These are phyloP conservation scores for Falco novaeseelandiae DNA, from an alignment of 2,797 vertebrate species.

Conservation along the genomic window DNA sequence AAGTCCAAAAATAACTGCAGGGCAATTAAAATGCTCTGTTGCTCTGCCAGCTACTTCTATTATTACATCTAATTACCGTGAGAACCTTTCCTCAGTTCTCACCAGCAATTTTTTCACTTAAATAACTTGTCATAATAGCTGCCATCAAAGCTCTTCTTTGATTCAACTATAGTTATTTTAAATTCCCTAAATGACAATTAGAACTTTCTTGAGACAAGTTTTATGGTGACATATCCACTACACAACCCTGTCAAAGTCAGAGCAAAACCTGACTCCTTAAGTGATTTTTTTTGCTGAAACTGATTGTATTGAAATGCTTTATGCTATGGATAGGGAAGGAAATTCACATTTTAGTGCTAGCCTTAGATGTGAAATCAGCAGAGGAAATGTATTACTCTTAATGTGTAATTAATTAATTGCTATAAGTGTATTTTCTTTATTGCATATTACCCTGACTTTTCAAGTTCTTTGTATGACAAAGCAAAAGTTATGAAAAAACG, in stretches of 20 bases:
- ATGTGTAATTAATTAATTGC: not conserved
- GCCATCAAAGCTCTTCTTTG: not conserved
- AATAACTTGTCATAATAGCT: not conserved
- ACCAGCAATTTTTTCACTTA: slow-evolving; percentile 17
- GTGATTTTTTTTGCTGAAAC: not conserved
- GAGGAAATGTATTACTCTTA: not conserved
- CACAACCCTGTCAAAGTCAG: not conserved
- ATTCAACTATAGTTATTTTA: not conserved
- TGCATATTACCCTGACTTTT: not conserved
- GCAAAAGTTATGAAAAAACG: not conserved
- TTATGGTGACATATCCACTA: not conserved
- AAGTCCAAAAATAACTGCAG: not conserved
- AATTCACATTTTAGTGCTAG: not conserved
- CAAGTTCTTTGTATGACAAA: not conserved
- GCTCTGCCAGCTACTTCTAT: not conserved
- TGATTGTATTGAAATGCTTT: not conserved
- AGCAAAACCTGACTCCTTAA: not conserved
- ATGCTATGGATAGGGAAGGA: not conserved
- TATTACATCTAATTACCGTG: slow-evolving; percentile 5
- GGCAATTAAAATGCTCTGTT: not conserved
- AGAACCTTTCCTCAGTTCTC: slow-evolving; percentile 29
- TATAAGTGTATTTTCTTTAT: not conserved
- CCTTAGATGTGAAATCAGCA: not conserved
- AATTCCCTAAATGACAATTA: slow-evolving; percentile 11
- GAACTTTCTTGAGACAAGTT: slow-evolving; percentile 22